Evolutionary conservation across 2,888 invertebrate species (phyloP), one percentile per base, ranked within the genome.

Genomic region (Leptopterna dolabrata): DNA sequence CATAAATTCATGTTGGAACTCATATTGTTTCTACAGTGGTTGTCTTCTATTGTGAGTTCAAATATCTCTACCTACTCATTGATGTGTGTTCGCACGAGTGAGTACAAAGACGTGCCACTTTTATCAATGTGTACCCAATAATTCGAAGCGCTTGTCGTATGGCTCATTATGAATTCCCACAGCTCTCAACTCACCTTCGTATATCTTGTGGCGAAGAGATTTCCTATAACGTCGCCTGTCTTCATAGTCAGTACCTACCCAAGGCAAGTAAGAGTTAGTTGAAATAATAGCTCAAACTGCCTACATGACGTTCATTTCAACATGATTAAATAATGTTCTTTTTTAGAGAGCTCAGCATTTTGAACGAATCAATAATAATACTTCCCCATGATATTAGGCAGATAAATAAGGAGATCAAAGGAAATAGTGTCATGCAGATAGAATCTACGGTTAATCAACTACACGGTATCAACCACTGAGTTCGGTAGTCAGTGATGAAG

Each of bases 131-230:
- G 63, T 24, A 63, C 24, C 63, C 11, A 27, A 63, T 24, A 0
- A 27, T 24, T 9, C 24, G 24, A 24, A 24, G 63, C 24, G 27
- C 24, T 24, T 11, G 55, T 55, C 3, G 19, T 6, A 13, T 41
- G 16, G 73, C 36, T 76, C 43, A 73, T 41, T 36, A 11, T 9
- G 6, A 24, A 24, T 63, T 63, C 63, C 63, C 63, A 63, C 24
- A 19, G 51, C 41, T 19, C 76, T 24, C 43, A 43, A 76, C 76
- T 76, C 78, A 78, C 78, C 78, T 78, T 78, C 45, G 19, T 78
- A 78, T 41, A 78, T 78, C 78, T 78, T 78, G 78, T 19, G 41
- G 43, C 78, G 45, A 27, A 78, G 78, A 45, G 78, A 78, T 24
- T 78, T 45, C 24, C 78, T 43, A 43, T 45, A 45, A 45, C 78